Percentiles rank a stretch among this genome's conserved stretches.
Conservation (phyloP, 1,140 invertebrate species). For the Myzus persicae region DNA sequence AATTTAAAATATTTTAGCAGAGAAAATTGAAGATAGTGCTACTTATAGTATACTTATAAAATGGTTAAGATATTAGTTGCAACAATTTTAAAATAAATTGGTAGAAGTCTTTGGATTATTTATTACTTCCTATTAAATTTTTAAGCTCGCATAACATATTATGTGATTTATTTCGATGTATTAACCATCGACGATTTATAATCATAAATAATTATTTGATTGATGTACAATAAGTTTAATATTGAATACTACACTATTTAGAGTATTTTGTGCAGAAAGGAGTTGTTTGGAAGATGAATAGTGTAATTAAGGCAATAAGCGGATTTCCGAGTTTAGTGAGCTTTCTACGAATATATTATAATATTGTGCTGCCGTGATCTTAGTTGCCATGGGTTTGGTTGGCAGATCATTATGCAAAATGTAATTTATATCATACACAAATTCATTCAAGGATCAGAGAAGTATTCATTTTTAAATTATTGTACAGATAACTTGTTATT, state of each 20-base stretch:
- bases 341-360: slow-evolving; percentile 23
- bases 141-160: no score
- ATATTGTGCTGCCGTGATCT: neutral
- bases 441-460: neutral
- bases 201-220: neutral
- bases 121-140: no score
- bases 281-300: neutral
- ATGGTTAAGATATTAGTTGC: neutral
- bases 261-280: neutral
- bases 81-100: neutral
- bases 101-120: no score
- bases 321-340: neutral
- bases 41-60: no score
- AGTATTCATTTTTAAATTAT: neutral
- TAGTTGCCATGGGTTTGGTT: neutral
- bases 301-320: neutral
- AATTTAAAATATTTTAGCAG: no score
- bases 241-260: neutral
- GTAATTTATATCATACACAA: neutral
- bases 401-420: neutral
- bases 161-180: neutral
- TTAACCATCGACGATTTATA: neutral
- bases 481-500: neutral
- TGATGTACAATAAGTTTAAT: neutral
- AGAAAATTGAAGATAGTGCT: no score